Conservation (phyloP, 37 sponge, comb jelly and placozoan species). For the Cladorhizidae sp. region DNA sequence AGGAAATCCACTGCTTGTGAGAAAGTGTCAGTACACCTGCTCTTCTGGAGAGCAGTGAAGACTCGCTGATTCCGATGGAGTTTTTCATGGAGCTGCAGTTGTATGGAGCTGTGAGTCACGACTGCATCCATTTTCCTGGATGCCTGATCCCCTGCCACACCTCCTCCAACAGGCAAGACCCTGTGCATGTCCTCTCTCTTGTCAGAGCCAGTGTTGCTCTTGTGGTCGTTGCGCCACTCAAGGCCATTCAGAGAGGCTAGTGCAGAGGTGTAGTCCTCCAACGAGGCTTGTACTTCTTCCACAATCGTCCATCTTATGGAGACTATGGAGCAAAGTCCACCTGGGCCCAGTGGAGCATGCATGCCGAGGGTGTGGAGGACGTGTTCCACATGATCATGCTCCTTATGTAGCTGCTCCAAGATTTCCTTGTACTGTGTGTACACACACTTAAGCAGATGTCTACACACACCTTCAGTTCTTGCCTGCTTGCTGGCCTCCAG, state of each 20-base stretch:
- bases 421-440: conserved; percentile 77
- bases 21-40: conserved; percentile 57
- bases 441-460: conserved; percentile 63
- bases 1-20: conserved; percentile 47
- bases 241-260: conserved; percentile 34
- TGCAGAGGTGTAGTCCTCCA: conserved; percentile 61
- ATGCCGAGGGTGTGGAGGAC: conserved; percentile 55
- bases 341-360: conserved; percentile 55
- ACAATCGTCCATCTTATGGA: conserved; percentile 55
- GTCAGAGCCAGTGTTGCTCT: conserved; percentile 2
- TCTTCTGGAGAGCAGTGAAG: conserved; percentile 42
- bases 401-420: conserved; percentile 36
- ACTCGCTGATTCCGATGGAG: conserved; percentile 73
- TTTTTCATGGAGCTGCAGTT: conserved; percentile 69
- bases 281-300: conserved; percentile 54
- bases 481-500: conserved; percentile 13
- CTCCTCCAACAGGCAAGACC: background rate
- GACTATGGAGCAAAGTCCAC: conserved; percentile 19
- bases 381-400: conserved; percentile 35
- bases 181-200: background rate
- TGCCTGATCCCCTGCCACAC: background rate
- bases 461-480: conserved; percentile 28
- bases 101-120: conserved; percentile 18
- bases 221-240: conserved; percentile 12
- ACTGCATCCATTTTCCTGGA: background rate